Evolutionary conservation across 2,797 vertebrate genomes (phyloP).

Genomic region (Philypnodon macrostomus): DNA sequence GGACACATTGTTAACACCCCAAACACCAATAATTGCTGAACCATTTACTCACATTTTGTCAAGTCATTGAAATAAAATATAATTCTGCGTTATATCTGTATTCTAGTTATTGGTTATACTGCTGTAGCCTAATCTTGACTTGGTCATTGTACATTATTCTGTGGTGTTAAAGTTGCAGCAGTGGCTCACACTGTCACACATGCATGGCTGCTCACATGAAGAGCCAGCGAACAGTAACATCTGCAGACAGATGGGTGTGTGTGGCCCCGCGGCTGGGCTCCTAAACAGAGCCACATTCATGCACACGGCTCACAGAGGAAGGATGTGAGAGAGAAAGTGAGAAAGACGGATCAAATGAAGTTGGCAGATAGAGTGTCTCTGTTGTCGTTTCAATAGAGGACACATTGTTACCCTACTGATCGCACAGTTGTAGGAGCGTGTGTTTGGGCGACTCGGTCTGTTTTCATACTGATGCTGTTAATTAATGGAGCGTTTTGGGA

Average conservation of each 20-base stretch:
- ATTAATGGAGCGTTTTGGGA: conserved; percentile 68
- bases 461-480: conserved; percentile 77
- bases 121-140: too few relatives aligned
- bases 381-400: conserved; percentile 73
- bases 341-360: conserved; percentile 75
- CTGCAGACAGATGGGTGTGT: conserved; percentile 77
- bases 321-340: conserved; percentile 70
- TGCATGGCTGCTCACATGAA: conserved; percentile 18
- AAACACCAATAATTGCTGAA: too few relatives aligned
- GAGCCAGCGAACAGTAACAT: conserved; percentile 63
- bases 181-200: conserved; percentile 45
- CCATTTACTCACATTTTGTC: too few relatives aligned
- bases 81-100: too few relatives aligned
- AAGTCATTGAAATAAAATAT: too few relatives aligned
- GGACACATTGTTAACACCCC: too few relatives aligned
- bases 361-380: conserved; percentile 75
- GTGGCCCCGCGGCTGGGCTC: conserved; percentile 63
- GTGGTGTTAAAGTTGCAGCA: conserved; percentile 46
- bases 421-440: conserved; percentile 47
- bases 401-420: conserved; percentile 72
- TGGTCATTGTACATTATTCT: conserved; percentile 43
- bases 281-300: conserved; percentile 80
- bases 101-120: too few relatives aligned
- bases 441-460: conserved; percentile 45
- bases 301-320: conserved; percentile 67